These are phyloP conservation scores for Plutella xylostella DNA, from an alignment of 2,888 invertebrate species.

Conservation along the genomic window DNA sequence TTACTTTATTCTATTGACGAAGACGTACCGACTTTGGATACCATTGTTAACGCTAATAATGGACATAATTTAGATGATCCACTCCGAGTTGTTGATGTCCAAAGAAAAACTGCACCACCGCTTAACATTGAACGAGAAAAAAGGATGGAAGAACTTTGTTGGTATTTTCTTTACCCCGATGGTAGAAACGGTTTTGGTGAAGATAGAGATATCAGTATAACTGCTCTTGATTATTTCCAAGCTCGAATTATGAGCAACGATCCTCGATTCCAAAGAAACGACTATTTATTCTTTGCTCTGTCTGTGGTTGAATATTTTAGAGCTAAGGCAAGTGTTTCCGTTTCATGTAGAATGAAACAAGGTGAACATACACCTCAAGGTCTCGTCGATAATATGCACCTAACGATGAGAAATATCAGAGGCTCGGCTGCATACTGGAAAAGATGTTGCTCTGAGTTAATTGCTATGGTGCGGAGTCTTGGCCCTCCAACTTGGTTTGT, in stretches of 20 bases:
- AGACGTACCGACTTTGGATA: too few species aligned
- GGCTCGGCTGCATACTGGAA: slow-evolving; percentile 28
- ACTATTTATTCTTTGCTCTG: slow-evolving; percentile 1
- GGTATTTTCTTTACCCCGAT: slow-evolving; percentile 1
- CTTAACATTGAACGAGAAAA: not conserved
- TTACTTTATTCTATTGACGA: too few species aligned
- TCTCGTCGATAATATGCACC: slow-evolving; percentile 16
- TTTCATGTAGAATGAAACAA: slow-evolving; percentile 2
- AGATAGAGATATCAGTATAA: not conserved
- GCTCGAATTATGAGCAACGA: not conserved
- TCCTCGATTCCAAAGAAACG: not conserved
- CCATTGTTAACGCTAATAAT: too few species aligned
- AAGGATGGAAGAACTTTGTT: not conserved
- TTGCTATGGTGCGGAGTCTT: slow-evolving; percentile 29
- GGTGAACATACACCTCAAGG: not conserved
- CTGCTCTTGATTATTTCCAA: too few species aligned
- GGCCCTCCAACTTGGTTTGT: too few species aligned
- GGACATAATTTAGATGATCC: too few species aligned
- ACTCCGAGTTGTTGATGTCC: too few species aligned
- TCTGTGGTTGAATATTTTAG: too few species aligned
- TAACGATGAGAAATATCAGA: slow-evolving; percentile 28
- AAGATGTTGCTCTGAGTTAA: slow-evolving; percentile 24
- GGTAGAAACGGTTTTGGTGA: slow-evolving; percentile 1
- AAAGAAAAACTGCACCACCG: too few species aligned
- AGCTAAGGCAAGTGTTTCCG: not conserved